A percentile compares a stretch with the other conserved stretches of the same genome.
phyloP scores from a whole-genome alignment of 2,888 invertebrate species.

The Tholera decimalis region DNA sequence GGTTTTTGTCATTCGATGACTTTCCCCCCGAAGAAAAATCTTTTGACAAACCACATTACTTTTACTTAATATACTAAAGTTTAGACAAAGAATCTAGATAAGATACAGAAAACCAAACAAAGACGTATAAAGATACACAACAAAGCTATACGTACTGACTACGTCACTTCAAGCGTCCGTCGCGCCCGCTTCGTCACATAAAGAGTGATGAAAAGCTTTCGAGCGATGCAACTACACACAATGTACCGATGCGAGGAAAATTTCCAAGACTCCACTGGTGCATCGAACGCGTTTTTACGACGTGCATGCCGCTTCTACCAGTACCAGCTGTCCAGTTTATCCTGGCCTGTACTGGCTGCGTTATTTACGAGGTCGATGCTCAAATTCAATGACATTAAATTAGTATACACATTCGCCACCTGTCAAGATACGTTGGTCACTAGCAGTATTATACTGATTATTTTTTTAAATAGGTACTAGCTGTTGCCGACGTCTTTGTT shows the following conservation, averaged over 20 bases:
- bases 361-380: background rate
- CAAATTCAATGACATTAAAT: background rate
- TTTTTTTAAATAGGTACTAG: background rate
- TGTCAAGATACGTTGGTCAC: constrained; percentile 11
- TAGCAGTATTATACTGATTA: background rate
- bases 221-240: constrained; percentile 30
- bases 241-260: constrained; percentile 51
- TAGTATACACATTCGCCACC: background rate
- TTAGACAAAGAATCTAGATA: background rate
- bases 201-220: constrained; percentile 41
- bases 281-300: constrained; percentile 43
- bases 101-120: no score
- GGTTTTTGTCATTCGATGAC: no score
- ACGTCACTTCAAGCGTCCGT: constrained; percentile 34
- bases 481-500: no score
- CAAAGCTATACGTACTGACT: constrained; percentile 2
- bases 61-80: background rate
- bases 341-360: constrained; percentile 17
- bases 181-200: constrained; percentile 21
- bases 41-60: background rate
- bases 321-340: constrained; percentile 23
- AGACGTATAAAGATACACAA: background rate
- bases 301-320: constrained; percentile 20
- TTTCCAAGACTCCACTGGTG: constrained; percentile 46
- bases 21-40: no score